Percentiles rank a stretch among this genome's conserved stretches.
phyloP scores from a whole-genome alignment of 2,888 invertebrate genomes.

The Belgica antarctica region DNA sequence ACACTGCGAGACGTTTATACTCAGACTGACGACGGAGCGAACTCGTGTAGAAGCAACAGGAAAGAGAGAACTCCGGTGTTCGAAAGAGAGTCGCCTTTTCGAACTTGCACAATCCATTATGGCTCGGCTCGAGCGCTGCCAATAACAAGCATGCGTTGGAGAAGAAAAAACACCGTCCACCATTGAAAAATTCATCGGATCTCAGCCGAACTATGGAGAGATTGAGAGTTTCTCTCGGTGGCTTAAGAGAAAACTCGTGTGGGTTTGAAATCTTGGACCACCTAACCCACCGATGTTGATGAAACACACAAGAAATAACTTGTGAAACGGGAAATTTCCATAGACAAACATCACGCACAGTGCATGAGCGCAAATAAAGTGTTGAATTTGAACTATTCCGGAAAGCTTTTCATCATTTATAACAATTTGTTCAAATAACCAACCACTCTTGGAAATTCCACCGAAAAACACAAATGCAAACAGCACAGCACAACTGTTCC shows the following conservation, averaged over 20 bases:
- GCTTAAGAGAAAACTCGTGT: too few relatives aligned
- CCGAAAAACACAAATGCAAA: background rate
- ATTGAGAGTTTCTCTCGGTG: slow-evolving; percentile 32
- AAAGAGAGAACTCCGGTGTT: background rate
- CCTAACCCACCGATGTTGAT: slow-evolving; percentile 33
- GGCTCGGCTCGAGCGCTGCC: slow-evolving; percentile 39
- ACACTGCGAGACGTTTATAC: slow-evolving; percentile 32
- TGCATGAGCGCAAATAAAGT: background rate
- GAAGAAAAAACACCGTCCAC: slow-evolving; percentile 35
- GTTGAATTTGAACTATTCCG: slow-evolving; percentile 7
- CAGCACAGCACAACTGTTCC: background rate
- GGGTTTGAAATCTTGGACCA: background rate
- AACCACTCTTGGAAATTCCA: background rate
- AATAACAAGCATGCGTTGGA: slow-evolving; percentile 45
- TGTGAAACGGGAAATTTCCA: too few relatives aligned
- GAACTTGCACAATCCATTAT: slow-evolving; percentile 44
- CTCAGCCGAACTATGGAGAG: slow-evolving; percentile 4
- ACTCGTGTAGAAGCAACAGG: slow-evolving; percentile 1
- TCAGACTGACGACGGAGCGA: slow-evolving; percentile 40
- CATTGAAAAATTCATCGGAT: slow-evolving; percentile 23
- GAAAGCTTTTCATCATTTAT: slow-evolving; percentile 17
- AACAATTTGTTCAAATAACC: slow-evolving; percentile 6
- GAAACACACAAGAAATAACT: too few relatives aligned
- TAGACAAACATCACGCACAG: background rate
- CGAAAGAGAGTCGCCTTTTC: slow-evolving; percentile 15